These are phyloP conservation scores for Epinephelus malabaricus DNA, from an alignment of 2,797 vertebrate species.

Conservation along the genomic window DNA sequence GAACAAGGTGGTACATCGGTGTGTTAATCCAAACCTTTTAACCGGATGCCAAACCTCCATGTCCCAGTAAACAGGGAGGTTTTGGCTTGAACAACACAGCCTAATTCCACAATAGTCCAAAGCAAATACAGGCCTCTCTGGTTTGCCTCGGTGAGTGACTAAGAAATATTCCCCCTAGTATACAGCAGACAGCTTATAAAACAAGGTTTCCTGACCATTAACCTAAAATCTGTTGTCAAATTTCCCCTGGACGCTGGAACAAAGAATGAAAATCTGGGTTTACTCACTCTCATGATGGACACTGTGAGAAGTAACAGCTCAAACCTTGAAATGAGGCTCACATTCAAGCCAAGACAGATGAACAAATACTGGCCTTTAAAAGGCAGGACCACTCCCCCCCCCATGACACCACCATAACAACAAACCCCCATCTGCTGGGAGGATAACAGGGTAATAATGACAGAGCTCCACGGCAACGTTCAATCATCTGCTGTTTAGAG, in stretches of 20 bases:
- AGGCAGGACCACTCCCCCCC: constrained; percentile 15
- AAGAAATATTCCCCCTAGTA: neutral
- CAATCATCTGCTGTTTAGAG: constrained; percentile 16
- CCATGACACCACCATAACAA: constrained; percentile 23
- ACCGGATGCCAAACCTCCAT: constrained; percentile 3
- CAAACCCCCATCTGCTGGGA: constrained; percentile 1
- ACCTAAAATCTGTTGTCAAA: neutral
- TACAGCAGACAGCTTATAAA: neutral
- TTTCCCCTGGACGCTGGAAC: neutral
- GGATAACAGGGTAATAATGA: neutral
- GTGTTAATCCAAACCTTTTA: constrained; percentile 42
- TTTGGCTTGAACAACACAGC: neutral
- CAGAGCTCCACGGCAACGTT: constrained; percentile 16
- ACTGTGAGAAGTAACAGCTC: constrained; percentile 11
- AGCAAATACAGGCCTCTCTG: neutral
- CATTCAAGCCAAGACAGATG: constrained; percentile 40
- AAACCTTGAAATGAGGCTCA: constrained; percentile 28
- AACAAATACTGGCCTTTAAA: constrained; percentile 54
- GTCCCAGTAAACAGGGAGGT: neutral
- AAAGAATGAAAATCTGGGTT: constrained; percentile 12
- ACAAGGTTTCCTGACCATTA: neutral
- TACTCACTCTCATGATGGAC: constrained; percentile 66
- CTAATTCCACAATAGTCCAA: constrained; percentile 11
- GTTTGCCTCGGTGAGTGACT: neutral
- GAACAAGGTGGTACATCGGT: constrained; percentile 38